Evolutionary conservation across 2,888 invertebrate genomes (phyloP).

Genomic region (Nineta flava): DNA sequence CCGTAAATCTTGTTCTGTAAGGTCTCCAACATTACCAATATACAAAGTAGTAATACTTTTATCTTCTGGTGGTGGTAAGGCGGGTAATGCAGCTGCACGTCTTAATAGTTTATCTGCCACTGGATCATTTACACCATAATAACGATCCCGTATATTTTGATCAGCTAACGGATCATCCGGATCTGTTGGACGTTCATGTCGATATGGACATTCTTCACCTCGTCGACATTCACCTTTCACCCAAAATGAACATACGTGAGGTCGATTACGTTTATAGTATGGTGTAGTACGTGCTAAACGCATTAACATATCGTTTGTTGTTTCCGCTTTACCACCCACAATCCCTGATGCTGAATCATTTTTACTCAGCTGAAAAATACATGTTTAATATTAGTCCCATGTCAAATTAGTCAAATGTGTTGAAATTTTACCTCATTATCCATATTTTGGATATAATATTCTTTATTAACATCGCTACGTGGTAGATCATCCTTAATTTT

Average conservation of each 20-base stretch:
- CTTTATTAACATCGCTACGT: constrained; percentile 86
- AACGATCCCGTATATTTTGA: constrained; percentile 89
- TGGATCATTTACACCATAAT: constrained; percentile 90
- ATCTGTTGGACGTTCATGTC: constrained; percentile 93
- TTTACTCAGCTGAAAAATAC: constrained; percentile 18
- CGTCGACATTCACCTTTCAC: constrained; percentile 95
- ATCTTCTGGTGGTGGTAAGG: constrained; percentile 90
- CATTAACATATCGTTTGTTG: constrained; percentile 65
- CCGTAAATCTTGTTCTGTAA: constrained; percentile 76
- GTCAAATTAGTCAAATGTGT: neutral
- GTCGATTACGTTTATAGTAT: constrained; percentile 87
- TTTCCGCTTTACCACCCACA: constrained; percentile 55
- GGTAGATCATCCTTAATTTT: constrained; percentile 84
- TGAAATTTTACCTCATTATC: constrained; percentile 32
- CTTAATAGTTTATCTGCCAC: constrained; percentile 88
- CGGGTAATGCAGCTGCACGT: constrained; percentile 84
- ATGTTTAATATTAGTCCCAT: neutral
- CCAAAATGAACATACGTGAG: constrained; percentile 95
- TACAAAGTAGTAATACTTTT: constrained; percentile 91
- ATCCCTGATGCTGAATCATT: constrained; percentile 34
- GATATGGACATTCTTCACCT: constrained; percentile 92
- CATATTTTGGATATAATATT: constrained; percentile 84
- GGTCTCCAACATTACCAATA: constrained; percentile 87
- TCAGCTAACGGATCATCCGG: constrained; percentile 93
- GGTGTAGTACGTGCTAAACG: constrained; percentile 84